Conservation (phyloP, 2,797 vertebrate genomes). For the Tadarida brasiliensis region DNA sequence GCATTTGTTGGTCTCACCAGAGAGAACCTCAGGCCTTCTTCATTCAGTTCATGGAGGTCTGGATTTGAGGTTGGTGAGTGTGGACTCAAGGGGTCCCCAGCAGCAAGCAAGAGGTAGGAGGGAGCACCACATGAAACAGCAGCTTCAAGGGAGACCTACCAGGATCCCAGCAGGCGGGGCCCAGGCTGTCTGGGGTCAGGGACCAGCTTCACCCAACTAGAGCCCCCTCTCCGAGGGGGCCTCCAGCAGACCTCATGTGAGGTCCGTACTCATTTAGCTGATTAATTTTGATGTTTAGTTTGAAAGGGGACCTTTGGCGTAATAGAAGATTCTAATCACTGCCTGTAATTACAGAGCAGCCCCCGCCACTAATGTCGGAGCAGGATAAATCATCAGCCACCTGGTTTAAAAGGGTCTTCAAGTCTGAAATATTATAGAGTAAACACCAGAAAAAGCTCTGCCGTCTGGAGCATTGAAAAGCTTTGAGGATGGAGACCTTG, state of each 20-base stretch:
- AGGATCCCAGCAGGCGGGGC: not conserved
- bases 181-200: not conserved
- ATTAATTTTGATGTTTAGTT: constrained; percentile 82
- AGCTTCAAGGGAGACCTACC: not conserved
- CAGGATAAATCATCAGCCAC: constrained; percentile 69
- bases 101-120: not conserved
- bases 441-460: constrained; percentile 41
- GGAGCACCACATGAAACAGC: not conserved
- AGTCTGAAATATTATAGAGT: constrained; percentile 68
- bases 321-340: constrained; percentile 80
- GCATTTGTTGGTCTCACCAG: not conserved
- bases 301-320: constrained; percentile 78
- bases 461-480: constrained; percentile 17
- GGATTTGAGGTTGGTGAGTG: not conserved
- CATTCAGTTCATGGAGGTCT: not conserved
- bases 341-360: constrained; percentile 79
- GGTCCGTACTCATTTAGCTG: constrained; percentile 76
- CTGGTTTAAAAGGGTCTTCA: constrained; percentile 75
- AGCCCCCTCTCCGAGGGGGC: constrained; percentile 6
- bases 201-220: not conserved
- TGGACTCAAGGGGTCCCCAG: constrained; percentile 44
- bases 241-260: constrained; percentile 53
- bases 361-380: constrained; percentile 77
- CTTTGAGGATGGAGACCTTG: not conserved
- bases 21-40: not conserved